phyloP scores from a whole-genome alignment of 2,888 invertebrate genomes.

The Aphodius sticticus region DNA sequence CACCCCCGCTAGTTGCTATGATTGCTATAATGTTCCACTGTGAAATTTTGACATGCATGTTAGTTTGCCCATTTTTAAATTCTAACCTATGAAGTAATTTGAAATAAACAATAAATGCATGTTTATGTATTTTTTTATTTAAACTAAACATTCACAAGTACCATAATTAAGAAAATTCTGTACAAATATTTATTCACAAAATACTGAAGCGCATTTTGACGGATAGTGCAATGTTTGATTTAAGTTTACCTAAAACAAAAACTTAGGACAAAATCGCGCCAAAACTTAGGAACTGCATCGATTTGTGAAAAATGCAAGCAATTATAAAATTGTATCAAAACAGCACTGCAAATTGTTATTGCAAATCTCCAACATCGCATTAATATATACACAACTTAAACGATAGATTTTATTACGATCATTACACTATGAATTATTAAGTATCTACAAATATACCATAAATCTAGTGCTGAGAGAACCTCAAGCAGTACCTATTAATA shows the following conservation, averaged over 20 bases:
- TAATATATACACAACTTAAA: not conserved
- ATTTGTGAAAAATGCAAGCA: not conserved
- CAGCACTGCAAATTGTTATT: not conserved
- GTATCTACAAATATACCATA: not conserved
- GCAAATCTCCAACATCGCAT: too few relatives aligned
- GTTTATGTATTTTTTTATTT: not conserved
- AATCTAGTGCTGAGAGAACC: not conserved
- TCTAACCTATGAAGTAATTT: too few relatives aligned
- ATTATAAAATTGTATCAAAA: not conserved
- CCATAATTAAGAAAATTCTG: not conserved
- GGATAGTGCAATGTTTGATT: not conserved
- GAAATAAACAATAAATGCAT: not conserved
- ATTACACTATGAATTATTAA: not conserved
- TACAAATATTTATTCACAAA: not conserved
- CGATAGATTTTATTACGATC: not conserved
- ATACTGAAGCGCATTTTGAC: not conserved
- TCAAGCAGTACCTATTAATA: not conserved
- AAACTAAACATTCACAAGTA: not conserved
- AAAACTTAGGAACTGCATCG: not conserved
- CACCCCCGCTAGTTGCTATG: too few relatives aligned
- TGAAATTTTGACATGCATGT: too few relatives aligned
- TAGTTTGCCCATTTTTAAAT: too few relatives aligned
- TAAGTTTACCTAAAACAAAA: not conserved
- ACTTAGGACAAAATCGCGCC: not conserved
- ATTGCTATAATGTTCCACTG: too few relatives aligned